Evolutionary conservation across 2,888 invertebrate species (phyloP).

Genomic region (Pachymerium ferrugineum): DNA sequence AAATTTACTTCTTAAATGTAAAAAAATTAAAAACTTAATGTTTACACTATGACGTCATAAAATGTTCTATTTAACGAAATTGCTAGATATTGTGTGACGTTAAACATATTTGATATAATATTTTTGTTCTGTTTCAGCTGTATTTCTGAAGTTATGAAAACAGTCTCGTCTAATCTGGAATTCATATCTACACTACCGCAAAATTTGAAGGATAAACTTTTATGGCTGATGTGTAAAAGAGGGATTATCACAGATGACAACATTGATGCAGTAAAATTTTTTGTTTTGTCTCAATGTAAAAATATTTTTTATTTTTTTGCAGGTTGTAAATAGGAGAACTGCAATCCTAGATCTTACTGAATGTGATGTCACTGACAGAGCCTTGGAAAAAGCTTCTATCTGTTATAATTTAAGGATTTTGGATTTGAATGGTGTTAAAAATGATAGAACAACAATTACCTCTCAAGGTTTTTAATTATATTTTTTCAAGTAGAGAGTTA

Average conservation of each 20-base stretch:
- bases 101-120: neutral
- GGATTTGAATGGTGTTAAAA: constrained; percentile 20
- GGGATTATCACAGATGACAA: constrained; percentile 28
- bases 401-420: constrained; percentile 4
- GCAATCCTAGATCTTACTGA: constrained; percentile 4
- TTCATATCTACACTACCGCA: constrained; percentile 17
- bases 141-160: constrained; percentile 17
- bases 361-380: constrained; percentile 28
- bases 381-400: neutral
- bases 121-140: constrained; percentile 16
- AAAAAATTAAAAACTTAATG: no score
- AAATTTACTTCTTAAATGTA: no score
- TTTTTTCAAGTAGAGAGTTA: neutral
- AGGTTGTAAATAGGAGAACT: neutral
- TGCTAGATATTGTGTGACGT: no score
- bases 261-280: constrained; percentile 14
- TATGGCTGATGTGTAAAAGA: constrained; percentile 24
- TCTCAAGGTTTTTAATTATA: constrained; percentile 3
- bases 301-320: neutral
- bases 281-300: neutral
- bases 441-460: neutral
- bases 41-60: no score
- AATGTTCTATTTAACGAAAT: no score
- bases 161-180: neutral
- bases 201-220: constrained; percentile 31